phyloP scores from a whole-genome alignment of 2,113 vertebrate genomes.

The Panthera uncia region DNA sequence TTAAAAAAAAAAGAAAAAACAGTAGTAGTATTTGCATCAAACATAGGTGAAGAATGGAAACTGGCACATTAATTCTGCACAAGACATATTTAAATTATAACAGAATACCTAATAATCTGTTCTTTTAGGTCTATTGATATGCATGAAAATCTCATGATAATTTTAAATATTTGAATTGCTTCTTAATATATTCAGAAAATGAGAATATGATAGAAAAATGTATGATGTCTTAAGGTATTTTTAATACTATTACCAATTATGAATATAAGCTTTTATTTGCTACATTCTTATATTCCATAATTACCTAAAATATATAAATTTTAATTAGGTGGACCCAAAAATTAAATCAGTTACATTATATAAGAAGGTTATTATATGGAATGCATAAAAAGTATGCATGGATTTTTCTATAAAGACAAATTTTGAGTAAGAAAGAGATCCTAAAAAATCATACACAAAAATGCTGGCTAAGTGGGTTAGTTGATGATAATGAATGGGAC shows the following conservation, averaged over 20 bases:
- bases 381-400: background rate
- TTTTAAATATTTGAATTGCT: background rate
- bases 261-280: background rate
- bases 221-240: background rate
- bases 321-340: background rate
- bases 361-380: background rate
- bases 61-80: background rate
- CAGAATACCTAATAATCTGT: background rate
- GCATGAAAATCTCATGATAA: background rate
- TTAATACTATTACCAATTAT: background rate
- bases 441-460: background rate
- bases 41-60: background rate
- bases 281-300: background rate
- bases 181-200: slow-evolving; percentile 9
- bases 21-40: background rate
- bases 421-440: background rate
- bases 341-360: background rate
- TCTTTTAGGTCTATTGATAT: background rate
- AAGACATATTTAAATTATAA: background rate
- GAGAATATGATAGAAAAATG: background rate
- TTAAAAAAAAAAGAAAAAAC: background rate
- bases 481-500: background rate
- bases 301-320: background rate
- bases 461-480: background rate
- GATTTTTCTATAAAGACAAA: background rate